Evolutionary conservation across 2,888 invertebrate genomes (phyloP).

Genomic region (Auanema freiburgensis): DNA sequence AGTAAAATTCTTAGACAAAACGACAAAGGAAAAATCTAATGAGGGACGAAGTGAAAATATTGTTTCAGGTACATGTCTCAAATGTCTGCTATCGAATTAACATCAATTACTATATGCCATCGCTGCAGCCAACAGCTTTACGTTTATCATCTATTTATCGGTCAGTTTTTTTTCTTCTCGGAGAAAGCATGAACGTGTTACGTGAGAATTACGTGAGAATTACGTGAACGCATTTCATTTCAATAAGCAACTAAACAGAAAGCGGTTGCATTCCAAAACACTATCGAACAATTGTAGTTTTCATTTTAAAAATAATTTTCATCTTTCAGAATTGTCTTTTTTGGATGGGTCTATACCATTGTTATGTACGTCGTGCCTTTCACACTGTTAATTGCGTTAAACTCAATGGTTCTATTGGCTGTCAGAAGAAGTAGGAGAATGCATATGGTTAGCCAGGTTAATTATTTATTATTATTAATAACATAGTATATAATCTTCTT

Average conservation of each 20-base stretch:
- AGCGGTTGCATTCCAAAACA: background rate
- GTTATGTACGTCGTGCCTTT: slow-evolving; percentile 60
- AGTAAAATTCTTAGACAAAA: too few relatives aligned
- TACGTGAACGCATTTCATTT: too few relatives aligned
- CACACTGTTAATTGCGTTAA: slow-evolving; percentile 57
- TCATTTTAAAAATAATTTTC: too few relatives aligned
- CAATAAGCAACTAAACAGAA: background rate
- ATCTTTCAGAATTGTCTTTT: slow-evolving; percentile 46
- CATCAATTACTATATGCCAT: slow-evolving; percentile 55
- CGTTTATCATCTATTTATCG: slow-evolving; percentile 34
- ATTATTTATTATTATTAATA: too few relatives aligned
- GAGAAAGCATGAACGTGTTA: too few relatives aligned
- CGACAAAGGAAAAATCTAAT: too few relatives aligned
- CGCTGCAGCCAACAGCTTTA: slow-evolving; percentile 41
- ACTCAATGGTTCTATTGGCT: slow-evolving; percentile 59
- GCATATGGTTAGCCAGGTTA: slow-evolving; percentile 47
- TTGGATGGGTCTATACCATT: slow-evolving; percentile 55
- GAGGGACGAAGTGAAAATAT: too few relatives aligned
- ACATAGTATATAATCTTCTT: too few relatives aligned
- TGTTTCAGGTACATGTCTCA: slow-evolving; percentile 47
- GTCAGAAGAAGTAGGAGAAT: slow-evolving; percentile 44
- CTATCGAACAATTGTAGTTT: background rate
- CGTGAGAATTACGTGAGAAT: too few relatives aligned
- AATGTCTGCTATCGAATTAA: slow-evolving; percentile 55
- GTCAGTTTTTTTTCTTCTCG: slow-evolving; percentile 16